Base-by-base conservation (phyloP, 2,113 vertebrate species). In the Thamnaconus septentrionalis region DNA sequence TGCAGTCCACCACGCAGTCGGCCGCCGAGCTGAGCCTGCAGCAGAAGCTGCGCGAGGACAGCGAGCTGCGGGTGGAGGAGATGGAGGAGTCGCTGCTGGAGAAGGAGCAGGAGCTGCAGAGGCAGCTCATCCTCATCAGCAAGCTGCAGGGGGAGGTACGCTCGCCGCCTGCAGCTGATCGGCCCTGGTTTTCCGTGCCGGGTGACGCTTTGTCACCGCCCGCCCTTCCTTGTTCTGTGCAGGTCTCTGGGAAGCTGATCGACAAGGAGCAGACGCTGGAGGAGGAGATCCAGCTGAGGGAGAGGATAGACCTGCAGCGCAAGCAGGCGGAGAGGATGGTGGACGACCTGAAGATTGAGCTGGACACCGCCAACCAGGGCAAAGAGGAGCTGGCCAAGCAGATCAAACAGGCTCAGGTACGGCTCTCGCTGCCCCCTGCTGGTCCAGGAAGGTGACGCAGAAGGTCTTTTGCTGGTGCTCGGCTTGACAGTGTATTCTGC, bases 221-320 rank as follows among this genome's bases (percentile, higher is more conserved):
- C 10, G 3, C 51, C 3, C 7, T 4, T 49, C 7, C 41, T 11
- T 42, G n/a, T 40, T 74, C 7, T 51, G 9, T 42, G 42, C 66
- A 92, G 91, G 88, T 92, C 8, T 89, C 90, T 0, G 86, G 83
- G 3, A 92, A 91, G 66, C 85, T 93, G 72, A 81, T 83, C 1
- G 90, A 92, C 46, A 90, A 85, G 80, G 90, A 91, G 68, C 84
- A 48, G 7, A 79, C 75, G 0, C 84, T 93, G 72, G 92, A 93
- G 73, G 90, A 92, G 50, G 92, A 93, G 87, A 92, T 92, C 80
- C 91, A 93, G 89, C 73, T 88, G 79, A 65, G 89, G n/a, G 91
- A 92, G 74, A 75, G 81, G 18, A 56, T 88, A 0, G 90, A 92
- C 79, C 85, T 93, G 61, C 90, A 91, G 85, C 90, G 88, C 3